phyloP scores from a whole-genome alignment of 2,797 vertebrate species.

The Coracias cyanogaster region DNA sequence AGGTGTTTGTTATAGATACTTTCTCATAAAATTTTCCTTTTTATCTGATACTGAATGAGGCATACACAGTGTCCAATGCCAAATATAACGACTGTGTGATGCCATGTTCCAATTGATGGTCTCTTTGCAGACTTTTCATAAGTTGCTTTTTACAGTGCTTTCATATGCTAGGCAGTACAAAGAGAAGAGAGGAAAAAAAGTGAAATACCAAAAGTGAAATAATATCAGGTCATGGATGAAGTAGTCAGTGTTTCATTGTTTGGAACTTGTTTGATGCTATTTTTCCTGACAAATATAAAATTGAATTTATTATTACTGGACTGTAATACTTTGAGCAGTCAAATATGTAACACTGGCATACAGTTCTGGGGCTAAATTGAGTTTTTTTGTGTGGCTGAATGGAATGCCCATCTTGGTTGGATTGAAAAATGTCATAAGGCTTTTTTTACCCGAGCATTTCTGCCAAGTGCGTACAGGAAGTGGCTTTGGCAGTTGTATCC shows the following conservation, averaged over 20 bases:
- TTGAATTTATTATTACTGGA: neutral
- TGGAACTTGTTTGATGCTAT: neutral
- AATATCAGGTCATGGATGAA: neutral
- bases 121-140: neutral
- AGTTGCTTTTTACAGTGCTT: neutral
- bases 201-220: neutral
- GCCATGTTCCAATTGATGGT: neutral
- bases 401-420: slow-evolving; percentile 51
- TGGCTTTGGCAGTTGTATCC: slow-evolving; percentile 58
- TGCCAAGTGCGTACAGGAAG: slow-evolving; percentile 61
- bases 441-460: slow-evolving; percentile 7
- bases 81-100: neutral
- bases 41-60: neutral
- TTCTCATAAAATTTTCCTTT: neutral
- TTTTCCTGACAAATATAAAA: slow-evolving; percentile 35
- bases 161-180: neutral
- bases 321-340: neutral
- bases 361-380: neutral
- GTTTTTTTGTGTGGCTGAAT: slow-evolving; percentile 40
- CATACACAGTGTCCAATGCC: neutral
- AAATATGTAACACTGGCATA: neutral
- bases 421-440: slow-evolving; percentile 59
- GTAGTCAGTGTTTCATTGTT: neutral
- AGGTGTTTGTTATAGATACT: neutral
- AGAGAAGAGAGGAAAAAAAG: neutral